Evolutionary conservation across 1,140 invertebrate genomes (phyloP).

Genomic region (Caligus rogercresseyi): DNA sequence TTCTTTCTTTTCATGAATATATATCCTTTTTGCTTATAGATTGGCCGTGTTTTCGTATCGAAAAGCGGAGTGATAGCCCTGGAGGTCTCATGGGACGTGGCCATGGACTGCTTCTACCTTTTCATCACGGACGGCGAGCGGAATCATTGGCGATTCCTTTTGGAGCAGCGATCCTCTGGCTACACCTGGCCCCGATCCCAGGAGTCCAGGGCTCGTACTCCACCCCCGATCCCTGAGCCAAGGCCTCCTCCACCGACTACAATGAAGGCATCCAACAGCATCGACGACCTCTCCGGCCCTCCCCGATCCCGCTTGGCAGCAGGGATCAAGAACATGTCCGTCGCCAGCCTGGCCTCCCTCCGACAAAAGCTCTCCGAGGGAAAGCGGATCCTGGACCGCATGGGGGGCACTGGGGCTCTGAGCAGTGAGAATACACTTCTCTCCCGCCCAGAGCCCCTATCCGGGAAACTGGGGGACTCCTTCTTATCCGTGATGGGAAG

Average conservation of each 20-base stretch:
- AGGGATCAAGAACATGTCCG: slow-evolving; percentile 7
- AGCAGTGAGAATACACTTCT: background rate
- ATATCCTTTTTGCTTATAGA: slow-evolving; percentile 4
- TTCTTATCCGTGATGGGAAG: background rate
- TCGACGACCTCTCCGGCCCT: background rate
- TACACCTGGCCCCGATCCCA: background rate
- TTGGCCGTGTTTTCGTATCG: background rate
- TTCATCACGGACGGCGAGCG: background rate
- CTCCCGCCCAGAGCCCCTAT: background rate
- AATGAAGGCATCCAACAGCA: background rate
- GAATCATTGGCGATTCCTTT: slow-evolving; percentile 1
- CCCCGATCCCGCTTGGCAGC: background rate
- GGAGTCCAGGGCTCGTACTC: background rate
- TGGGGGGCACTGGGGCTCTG: background rate
- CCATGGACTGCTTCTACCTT: background rate
- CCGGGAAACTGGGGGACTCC: slow-evolving; percentile 6
- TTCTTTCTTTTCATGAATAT: background rate
- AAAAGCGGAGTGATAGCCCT: background rate
- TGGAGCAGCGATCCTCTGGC: slow-evolving; percentile 12
- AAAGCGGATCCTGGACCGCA: background rate
- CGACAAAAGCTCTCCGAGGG: background rate
- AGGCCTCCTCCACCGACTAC: background rate
- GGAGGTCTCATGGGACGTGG: background rate
- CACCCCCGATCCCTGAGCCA: background rate
- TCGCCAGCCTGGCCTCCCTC: background rate